Evolutionary conservation across 2,888 invertebrate species (phyloP), one percentile per base, ranked within the genome.

Genomic region (Petrophora chlorosata): DNA sequence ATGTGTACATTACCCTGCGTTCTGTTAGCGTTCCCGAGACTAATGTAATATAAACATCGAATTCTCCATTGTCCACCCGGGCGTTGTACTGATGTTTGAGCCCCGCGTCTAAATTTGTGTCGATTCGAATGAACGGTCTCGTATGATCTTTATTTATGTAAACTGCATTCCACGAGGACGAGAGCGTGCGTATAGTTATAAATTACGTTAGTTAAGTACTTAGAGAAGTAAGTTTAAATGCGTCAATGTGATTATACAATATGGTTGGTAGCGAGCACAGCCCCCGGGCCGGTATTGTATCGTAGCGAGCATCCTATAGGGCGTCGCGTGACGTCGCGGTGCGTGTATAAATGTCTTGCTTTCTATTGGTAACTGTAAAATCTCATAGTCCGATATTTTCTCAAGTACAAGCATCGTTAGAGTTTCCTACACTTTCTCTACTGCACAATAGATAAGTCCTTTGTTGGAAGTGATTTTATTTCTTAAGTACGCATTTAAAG

Each of bases 181-280:
- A 85, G 81, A 81, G 75, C 79, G 75, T 82, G 75, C 76, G 79
- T 85, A 9, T 85, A 85, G 82, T 70, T 78, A 64, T 78, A 74
- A 78, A 67, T 59, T 79, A 79, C 76, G 65, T 53, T 73, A 80
- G 73, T 72, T 74, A 79, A 75, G 74, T 74, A 73, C 54, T 40
- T 82, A 83, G 73, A 29, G 63, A n/a, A 82, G 64, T 85, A 86
- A 84, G 78, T 76, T 78, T 76, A 72, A 85, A 82, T 77, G 82
- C 85, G 84, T 89, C 79, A 80, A 85, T 89, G 88, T 88, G 89
- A 87, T 89, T 81, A 80, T 84, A 81, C 74, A 74, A 76, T 76
- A 75, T 79, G 83, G 84, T 75, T 83, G 66, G 83, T 88, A 89
- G 89, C 70, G 80, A 86, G 88, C 89, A 88, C 89, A 73, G 78